Base-by-base conservation (phyloP, 1,140 invertebrate species). In the Atopsyche davidsoni region DNA sequence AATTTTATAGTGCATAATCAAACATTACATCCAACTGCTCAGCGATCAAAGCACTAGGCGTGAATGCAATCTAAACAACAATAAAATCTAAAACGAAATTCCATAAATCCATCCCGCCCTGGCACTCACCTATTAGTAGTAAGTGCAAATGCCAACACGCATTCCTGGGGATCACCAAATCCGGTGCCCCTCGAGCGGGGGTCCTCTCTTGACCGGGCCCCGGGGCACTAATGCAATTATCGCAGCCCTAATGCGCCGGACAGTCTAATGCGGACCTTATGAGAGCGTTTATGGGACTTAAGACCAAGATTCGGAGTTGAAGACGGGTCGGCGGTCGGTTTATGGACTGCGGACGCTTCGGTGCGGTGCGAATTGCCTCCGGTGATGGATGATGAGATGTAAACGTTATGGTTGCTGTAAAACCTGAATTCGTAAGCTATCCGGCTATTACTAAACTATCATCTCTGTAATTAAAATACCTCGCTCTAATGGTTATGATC, bases 181-280 rank as follows among this genome's bases (percentile, higher is more conserved):
- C 17, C 18, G 28, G 9, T 13, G 11, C n/a, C n/a, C 9, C 45
- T 4, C 2, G 32, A 19, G 13, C 4, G 22, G 34, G 14, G 21
- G 6, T 21, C 22, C 25, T n/a, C 23, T 7, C n/a, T 6, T 24
- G 11, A 23, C 21, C 40, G 38, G 40, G 38, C 34, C 49, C 44
- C 17, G 40, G 6, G 35, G n/a, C 24, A 19, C 47, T 58, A 58
- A 58, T 51, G 52, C 52, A 58, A 58, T 58, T 58, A 58, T 47
- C 52, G 52, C 47, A 43, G 28, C 28, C 32, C 56, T 58, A 58
- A 58, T 58, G 48, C 42, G 11, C 35, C n/a, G n/a, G n/a, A n/a
- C n/a, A n/a, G n/a, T n/a, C n/a, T n/a, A n/a, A n/a, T n/a, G n/a
- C n/a, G n/a, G n/a, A n/a, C n/a, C n/a, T n/a, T n/a, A n/a, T n/a